Conservation (phyloP, 2,113 vertebrate genomes). For the Gopherus flavomarginatus region DNA sequence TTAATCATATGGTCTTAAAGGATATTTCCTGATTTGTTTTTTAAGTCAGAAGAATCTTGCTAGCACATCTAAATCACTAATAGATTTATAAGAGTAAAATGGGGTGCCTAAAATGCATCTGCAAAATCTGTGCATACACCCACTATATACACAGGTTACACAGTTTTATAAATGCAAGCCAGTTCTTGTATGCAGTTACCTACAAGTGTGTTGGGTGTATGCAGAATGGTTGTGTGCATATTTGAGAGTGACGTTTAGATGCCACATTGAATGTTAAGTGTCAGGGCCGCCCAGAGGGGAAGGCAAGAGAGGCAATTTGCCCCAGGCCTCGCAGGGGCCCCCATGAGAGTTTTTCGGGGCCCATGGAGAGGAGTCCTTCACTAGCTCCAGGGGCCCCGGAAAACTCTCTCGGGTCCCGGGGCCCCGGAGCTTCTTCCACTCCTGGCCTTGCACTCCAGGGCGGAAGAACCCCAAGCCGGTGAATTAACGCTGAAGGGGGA, state of each 20-base stretch:
- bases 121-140: neutral
- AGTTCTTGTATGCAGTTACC: neutral
- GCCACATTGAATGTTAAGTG: no score
- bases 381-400: no score
- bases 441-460: no score
- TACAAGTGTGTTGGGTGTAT: accelerated
- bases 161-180: neutral
- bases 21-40: neutral
- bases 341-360: no score
- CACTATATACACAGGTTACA: neutral
- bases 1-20: neutral
- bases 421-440: no score
- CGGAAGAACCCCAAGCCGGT: no score
- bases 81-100: neutral
- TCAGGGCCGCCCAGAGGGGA: no score
- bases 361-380: no score
- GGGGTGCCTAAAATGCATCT: neutral
- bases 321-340: no score
- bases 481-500: no score
- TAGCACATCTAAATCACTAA: neutral
- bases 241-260: neutral
- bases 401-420: no score
- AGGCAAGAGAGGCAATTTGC: no score
- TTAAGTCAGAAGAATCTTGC: neutral
- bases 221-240: neutral